Conservation (phyloP, 1,140 invertebrate species). For the Cecropterus lyciades region DNA sequence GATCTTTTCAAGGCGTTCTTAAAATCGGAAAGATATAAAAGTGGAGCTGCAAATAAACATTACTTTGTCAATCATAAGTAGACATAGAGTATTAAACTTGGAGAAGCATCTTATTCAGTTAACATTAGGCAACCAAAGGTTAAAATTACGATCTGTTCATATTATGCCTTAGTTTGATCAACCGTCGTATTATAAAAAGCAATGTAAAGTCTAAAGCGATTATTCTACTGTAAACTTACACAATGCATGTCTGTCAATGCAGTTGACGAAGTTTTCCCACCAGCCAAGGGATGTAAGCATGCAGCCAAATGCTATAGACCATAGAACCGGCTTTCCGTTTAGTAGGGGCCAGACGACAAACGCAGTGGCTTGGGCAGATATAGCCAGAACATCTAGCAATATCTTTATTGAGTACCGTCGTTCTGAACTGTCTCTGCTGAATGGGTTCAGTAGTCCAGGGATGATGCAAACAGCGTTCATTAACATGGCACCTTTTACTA, state of each 20-base stretch:
- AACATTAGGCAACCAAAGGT: no score
- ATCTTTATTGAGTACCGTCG: constrained; percentile 89
- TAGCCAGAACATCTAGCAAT: constrained; percentile 91
- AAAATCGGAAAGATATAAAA: constrained; percentile 77
- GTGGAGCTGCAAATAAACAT: constrained; percentile 42
- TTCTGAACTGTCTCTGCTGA: constrained; percentile 91
- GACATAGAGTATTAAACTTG: no score
- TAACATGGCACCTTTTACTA: constrained; percentile 95
- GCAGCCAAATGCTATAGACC: constrained; percentile 92
- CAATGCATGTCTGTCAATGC: constrained; percentile 51
- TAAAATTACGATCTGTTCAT: no score
- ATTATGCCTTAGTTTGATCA: no score
- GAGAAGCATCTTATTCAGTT: no score
- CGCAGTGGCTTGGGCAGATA: constrained; percentile 93
- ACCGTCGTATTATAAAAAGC: no score
- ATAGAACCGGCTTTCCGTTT: constrained; percentile 87
- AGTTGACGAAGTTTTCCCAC: constrained; percentile 98
- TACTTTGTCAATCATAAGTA: no score
- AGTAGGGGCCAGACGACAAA: constrained; percentile 95
- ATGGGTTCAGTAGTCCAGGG: constrained; percentile 88
- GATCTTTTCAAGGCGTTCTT: constrained; percentile 90
- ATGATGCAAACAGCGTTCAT: constrained; percentile 96
- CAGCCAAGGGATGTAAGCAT: constrained; percentile 95
- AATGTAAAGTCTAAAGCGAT: neutral
- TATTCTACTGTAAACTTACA: constrained; percentile 52